phyloP scores from a whole-genome alignment of 2,113 vertebrate genomes.

The Falcunculus frontatus region DNA sequence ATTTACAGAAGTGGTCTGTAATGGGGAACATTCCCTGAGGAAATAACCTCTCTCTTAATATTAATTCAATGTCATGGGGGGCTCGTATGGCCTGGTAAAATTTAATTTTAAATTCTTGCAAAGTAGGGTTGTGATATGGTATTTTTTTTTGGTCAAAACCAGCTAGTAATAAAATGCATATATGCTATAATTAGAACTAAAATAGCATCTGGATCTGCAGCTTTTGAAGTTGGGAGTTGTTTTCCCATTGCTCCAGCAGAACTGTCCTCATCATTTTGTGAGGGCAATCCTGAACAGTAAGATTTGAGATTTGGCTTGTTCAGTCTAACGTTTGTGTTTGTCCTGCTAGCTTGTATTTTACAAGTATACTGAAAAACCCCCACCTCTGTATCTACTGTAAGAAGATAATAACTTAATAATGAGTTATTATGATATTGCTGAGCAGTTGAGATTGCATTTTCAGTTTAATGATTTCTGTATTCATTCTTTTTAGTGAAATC shows the following conservation, averaged over 20 bases:
- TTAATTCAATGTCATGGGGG: background rate
- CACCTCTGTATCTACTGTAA: background rate
- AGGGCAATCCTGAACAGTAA: background rate
- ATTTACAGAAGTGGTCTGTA: background rate
- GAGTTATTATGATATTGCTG: background rate
- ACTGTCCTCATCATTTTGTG: background rate
- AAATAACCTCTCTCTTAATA: background rate
- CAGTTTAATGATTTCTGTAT: background rate
- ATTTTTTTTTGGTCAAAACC: background rate
- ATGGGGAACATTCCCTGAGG: background rate
- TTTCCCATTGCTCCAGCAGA: background rate
- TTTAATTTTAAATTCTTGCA: background rate
- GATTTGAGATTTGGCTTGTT: background rate
- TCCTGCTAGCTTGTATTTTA: background rate
- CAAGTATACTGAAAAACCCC: background rate
- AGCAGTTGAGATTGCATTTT: background rate
- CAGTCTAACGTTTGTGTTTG: background rate
- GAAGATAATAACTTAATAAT: background rate
- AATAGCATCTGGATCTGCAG: background rate
- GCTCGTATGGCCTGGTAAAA: background rate
- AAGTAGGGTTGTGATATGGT: background rate
- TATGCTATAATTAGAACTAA: background rate
- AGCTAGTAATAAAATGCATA: background rate
- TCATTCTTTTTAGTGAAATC: slow-evolving; percentile 60
- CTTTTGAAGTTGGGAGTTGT: background rate